Evolutionary conservation across 64 coral and sea anemone species (phyloP).

Genomic region (Anthopleura sola): DNA sequence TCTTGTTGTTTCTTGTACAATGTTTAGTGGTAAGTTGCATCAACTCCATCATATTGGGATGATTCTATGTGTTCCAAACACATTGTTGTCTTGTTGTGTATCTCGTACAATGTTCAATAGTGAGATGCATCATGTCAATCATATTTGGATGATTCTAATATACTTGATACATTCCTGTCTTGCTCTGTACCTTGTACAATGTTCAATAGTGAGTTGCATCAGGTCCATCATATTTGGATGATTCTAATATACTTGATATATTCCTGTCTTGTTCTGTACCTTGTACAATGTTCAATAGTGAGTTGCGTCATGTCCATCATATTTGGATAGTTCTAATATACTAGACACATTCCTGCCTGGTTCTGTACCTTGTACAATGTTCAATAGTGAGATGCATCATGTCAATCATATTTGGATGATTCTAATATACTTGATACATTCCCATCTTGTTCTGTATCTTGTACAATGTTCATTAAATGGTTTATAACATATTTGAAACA

Average conservation of each 20-base stretch:
- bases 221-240: no score
- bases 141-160: neutral
- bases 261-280: no score
- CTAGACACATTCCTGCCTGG: neutral
- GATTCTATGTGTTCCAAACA: neutral
- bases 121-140: neutral
- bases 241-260: no score
- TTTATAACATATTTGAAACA: no score
- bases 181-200: no score
- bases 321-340: neutral
- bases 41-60: neutral
- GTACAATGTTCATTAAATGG: no score
- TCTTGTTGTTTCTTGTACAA: neutral
- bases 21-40: neutral
- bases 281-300: neutral
- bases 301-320: no score
- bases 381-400: neutral
- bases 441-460: no score
- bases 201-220: no score
- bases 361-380: neutral
- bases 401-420: neutral
- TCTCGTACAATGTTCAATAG: neutral
- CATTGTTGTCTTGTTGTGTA: neutral
- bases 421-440: no score
- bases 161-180: no score